Base-by-base conservation (phyloP, 2,113 vertebrate genomes). In the Limanda limanda region DNA sequence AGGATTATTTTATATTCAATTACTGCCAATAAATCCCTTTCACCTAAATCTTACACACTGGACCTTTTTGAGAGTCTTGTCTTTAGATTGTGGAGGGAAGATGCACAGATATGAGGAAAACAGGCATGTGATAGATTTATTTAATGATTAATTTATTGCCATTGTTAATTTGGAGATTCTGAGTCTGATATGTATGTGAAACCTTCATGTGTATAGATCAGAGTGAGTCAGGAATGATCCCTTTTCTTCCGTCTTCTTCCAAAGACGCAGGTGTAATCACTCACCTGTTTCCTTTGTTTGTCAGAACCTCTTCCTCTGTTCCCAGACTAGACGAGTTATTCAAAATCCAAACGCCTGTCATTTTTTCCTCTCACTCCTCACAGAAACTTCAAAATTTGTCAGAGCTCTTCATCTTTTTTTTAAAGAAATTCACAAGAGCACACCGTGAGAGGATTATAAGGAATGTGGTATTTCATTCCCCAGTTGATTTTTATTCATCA, bases 191-290 rank as follows among this genome's bases (percentile, higher is more conserved):
- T 82, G 12, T 9, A 35, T 60, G 17, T 37, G n/a, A 74, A 79
- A 74, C 70, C 69, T 81, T 78, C 66, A 83, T 83, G 58, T 76
- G 74, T 84, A 71, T 62, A 64, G 83, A 82, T 80, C 85, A 88
- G 83, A 88, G 83, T 68, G 68, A 61, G 68, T 67, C 82, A 85
- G 86, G 74, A 76, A 85, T 81, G 66, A 88, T 81, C 61, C 74
- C 78, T 73, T 77, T 67, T 76, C 78, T 76, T 21, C 23, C 52
- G 31, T 31, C 6, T 7, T 31, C 31, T 31, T 31, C 27, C 27
- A 31, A 31, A 31, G 27, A 31, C 27, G 5, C 27, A 6, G 27
- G 4, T 31, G 31, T 31, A 7, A 87, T 87, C 83, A 83, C 71
- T 87, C 90, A 79, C 40, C 74, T 68, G 13, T 78, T 83, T 10